A percentile compares a stretch with the other conserved stretches of the same genome.
Conservation (phyloP, 2,113 vertebrate genomes). For the Phyllopteryx taeniolatus region DNA sequence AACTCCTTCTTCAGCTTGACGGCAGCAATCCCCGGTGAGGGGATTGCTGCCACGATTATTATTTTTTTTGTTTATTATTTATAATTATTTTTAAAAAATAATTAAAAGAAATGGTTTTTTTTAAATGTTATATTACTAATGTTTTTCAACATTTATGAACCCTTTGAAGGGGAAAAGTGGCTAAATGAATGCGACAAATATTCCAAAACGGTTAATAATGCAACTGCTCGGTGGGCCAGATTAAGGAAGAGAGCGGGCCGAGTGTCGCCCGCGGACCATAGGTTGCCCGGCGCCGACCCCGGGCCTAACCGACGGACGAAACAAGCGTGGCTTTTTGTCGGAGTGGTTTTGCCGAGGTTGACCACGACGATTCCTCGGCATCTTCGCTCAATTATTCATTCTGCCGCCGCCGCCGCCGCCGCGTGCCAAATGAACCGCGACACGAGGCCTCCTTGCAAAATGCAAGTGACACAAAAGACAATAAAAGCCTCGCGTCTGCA, state of each 20-base stretch:
- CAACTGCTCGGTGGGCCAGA: background rate
- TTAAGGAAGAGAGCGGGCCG: background rate
- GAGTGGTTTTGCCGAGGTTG: background rate
- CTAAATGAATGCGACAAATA: background rate
- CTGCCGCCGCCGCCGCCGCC: background rate
- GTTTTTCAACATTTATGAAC: no score
- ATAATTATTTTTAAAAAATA: no score
- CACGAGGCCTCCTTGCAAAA: background rate
- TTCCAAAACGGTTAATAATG: no score
- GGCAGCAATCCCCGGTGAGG: no score
- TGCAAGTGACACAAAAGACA: conserved; percentile 11
- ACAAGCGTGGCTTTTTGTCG: background rate
- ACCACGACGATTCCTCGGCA: background rate
- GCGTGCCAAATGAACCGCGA: background rate
- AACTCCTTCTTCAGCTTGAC: no score
- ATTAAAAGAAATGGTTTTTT: no score
- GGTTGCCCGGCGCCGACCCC: no score
- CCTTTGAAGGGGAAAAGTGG: no score
- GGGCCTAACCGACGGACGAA: background rate
- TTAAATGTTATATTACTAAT: no score
- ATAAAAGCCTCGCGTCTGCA: conserved; percentile 8
- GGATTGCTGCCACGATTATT: no score
- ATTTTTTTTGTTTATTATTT: no score
- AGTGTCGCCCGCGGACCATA: no score
- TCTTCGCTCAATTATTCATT: conserved; percentile 1